Percentiles rank a stretch among this genome's conserved stretches.
phyloP scores from a whole-genome alignment of 2,113 vertebrate species.

The Chaetura pelagica region DNA sequence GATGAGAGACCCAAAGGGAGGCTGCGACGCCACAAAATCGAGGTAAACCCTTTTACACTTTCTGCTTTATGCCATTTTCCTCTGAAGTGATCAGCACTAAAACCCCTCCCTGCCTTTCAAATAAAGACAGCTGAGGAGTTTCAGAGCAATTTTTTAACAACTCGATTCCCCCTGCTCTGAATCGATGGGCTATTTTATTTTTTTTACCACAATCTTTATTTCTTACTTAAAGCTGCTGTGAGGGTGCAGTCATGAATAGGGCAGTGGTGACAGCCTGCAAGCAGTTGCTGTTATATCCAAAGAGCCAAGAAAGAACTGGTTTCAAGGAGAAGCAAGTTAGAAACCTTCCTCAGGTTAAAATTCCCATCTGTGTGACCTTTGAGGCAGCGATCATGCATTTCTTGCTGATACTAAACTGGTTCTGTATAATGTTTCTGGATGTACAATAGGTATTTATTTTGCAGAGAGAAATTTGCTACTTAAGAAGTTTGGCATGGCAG shows the following conservation, averaged over 20 bases:
- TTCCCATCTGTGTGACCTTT: not conserved
- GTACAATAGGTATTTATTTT: not conserved
- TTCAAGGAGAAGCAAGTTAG: not conserved
- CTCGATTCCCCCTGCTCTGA: not conserved
- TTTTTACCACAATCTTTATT: not conserved
- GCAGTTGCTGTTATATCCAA: not conserved
- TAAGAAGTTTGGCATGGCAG: not conserved
- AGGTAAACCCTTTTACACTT: not conserved
- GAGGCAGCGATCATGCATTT: rapidly evolving
- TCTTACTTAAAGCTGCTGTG: not conserved
- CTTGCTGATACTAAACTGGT: rapidly evolving
- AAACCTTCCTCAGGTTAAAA: not conserved
- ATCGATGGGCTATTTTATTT: not conserved
- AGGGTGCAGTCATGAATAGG: rapidly evolving
- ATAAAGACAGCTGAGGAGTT: not conserved
- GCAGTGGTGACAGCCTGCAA: not conserved
- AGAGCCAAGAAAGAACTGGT: not conserved
- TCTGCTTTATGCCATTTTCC: not conserved
- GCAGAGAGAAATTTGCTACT: not conserved
- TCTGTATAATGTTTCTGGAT: not conserved
- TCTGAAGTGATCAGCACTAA: not conserved
- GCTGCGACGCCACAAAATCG: not conserved
- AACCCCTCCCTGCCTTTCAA: not conserved
- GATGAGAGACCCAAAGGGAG: not conserved
- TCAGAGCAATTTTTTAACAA: not conserved